Conservation (phyloP, 2,113 vertebrate species). For the Amphiprion ocellaris region DNA sequence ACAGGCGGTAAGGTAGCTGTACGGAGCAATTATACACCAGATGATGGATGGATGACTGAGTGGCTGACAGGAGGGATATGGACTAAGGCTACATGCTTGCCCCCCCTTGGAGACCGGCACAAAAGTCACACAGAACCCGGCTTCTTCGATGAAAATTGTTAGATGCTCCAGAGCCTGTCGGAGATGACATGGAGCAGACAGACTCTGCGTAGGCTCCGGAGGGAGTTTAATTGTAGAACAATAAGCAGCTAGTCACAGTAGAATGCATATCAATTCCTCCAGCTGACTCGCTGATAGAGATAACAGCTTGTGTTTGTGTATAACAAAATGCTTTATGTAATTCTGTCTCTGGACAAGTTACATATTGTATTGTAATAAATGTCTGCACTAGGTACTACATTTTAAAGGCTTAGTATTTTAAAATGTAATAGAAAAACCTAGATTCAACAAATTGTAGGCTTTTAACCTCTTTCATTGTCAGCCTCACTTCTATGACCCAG, state of each 20-base stretch:
- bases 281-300: constrained; percentile 55
- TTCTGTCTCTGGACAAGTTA: constrained; percentile 2
- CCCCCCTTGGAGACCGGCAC: constrained; percentile 48
- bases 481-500: neutral
- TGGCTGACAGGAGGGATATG: constrained; percentile 71
- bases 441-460: neutral
- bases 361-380: constrained; percentile 10
- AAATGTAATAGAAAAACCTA: neutral
- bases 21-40: constrained; percentile 65
- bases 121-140: constrained; percentile 46
- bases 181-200: constrained; percentile 59
- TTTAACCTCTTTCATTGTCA: neutral
- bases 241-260: constrained; percentile 58
- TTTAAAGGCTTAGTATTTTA: neutral
- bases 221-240: constrained; percentile 50
- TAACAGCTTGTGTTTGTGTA: constrained; percentile 43
- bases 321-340: constrained; percentile 34
- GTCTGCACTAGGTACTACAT: neutral
- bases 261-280: constrained; percentile 59
- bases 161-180: constrained; percentile 51
- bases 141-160: constrained; percentile 63
- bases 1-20: constrained; percentile 64
- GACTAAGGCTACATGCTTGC: constrained; percentile 48
- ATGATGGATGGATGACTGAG: constrained; percentile 75
- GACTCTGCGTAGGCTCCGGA: constrained; percentile 4